A percentile compares a stretch with the other conserved stretches of the same genome.
Evolutionary conservation across 2,113 vertebrate species (phyloP).

Genomic region (Lampris incognitus): DNA sequence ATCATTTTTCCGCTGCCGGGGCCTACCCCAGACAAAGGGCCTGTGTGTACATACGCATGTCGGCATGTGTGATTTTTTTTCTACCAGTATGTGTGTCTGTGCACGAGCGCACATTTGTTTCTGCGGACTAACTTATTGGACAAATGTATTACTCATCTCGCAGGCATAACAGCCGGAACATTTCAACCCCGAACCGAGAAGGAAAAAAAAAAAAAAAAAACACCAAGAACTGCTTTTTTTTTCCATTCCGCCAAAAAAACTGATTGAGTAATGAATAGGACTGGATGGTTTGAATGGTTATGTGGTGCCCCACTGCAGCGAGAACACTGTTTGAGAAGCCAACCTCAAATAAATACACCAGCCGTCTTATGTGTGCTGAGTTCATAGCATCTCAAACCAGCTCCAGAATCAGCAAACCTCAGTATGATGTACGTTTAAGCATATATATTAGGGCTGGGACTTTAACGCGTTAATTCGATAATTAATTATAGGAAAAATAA

Average conservation of each 20-base stretch:
- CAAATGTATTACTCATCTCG: constrained; percentile 48
- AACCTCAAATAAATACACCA: background rate
- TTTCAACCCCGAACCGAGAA: constrained; percentile 16
- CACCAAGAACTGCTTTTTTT: constrained; percentile 23
- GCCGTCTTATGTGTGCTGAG: constrained; percentile 23
- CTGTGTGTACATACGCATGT: constrained; percentile 50
- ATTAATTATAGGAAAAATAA: too few relatives aligned
- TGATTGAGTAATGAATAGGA: constrained; percentile 33
- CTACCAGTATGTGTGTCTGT: constrained; percentile 1
- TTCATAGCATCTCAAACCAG: constrained; percentile 10
- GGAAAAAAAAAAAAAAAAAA: constrained; percentile 25
- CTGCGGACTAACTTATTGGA: constrained; percentile 58
- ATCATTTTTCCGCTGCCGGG: constrained; percentile 69
- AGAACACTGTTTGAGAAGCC: constrained; percentile 10
- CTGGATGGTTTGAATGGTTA: background rate
- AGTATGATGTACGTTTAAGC: background rate
- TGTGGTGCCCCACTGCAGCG: background rate
- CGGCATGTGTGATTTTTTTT: background rate
- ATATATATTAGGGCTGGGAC: too few relatives aligned
- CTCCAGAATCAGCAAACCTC: background rate
- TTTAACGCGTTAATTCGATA: too few relatives aligned
- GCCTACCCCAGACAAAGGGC: constrained; percentile 71
- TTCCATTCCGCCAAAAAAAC: constrained; percentile 25
- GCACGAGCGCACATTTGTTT: background rate
- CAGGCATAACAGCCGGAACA: constrained; percentile 45